phyloP scores from a whole-genome alignment of 2,888 invertebrate species.

The Pardosa pseudoannulata region DNA sequence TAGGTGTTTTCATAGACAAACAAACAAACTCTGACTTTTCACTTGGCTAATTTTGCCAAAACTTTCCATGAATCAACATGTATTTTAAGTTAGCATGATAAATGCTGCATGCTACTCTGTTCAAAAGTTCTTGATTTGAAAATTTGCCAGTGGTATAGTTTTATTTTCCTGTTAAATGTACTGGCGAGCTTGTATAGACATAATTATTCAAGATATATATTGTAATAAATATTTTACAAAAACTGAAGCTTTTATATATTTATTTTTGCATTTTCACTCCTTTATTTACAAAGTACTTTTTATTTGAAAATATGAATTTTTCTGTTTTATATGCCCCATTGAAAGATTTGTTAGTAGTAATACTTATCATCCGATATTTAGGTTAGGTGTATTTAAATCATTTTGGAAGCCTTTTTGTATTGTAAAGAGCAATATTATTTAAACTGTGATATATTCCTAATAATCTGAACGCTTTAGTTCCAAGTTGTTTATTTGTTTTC shows the following conservation, averaged over 20 bases:
- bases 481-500: too few relatives aligned
- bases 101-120: slow-evolving; percentile 51
- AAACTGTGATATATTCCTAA: too few relatives aligned
- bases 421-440: too few relatives aligned
- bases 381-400: too few relatives aligned
- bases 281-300: too few relatives aligned
- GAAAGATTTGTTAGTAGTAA: too few relatives aligned
- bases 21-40: neutral
- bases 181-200: slow-evolving; percentile 71
- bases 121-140: neutral
- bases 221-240: slow-evolving; percentile 71
- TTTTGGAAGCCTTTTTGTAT: too few relatives aligned
- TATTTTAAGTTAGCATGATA: slow-evolving; percentile 52
- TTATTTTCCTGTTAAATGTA: slow-evolving; percentile 61
- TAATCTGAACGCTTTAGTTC: too few relatives aligned
- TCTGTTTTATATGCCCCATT: too few relatives aligned
- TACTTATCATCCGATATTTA: too few relatives aligned
- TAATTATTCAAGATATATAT: slow-evolving; percentile 69
- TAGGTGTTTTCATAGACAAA: slow-evolving; percentile 11
- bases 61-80: slow-evolving; percentile 6
- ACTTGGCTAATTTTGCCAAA: neutral
- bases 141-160: slow-evolving; percentile 62
- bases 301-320: too few relatives aligned
- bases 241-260: slow-evolving; percentile 16
- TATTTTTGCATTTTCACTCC: too few relatives aligned